phyloP scores from a whole-genome alignment of 23 tunicate genomes.

The Clavelina lepadiformis region DNA sequence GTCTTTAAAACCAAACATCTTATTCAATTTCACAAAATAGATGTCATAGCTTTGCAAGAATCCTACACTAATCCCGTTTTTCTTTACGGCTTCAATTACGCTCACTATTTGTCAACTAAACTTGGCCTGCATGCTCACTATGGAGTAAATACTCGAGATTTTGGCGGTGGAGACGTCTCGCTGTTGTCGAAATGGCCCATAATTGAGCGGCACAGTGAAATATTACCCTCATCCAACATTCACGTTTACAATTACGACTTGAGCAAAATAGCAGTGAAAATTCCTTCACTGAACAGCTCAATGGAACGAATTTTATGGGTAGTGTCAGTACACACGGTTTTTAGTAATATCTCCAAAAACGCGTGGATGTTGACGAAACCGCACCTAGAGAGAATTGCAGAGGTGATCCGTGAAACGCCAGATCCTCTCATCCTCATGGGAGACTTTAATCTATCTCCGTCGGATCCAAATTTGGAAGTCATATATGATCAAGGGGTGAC shows the following conservation, averaged over 20 bases:
- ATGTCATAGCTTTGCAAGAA: constrained; percentile 10
- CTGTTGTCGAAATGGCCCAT: constrained; percentile 2
- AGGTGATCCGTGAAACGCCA: constrained; percentile 2
- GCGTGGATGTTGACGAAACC: neutral
- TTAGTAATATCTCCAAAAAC: neutral
- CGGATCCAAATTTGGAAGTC: neutral
- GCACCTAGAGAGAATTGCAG: neutral
- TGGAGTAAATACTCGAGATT: neutral
- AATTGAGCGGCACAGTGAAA: neutral
- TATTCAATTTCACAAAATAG: neutral
- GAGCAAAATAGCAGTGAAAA: neutral
- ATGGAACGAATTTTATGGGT: constrained; percentile 3
- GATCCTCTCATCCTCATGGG: constrained; percentile 13
- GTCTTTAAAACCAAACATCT: neutral
- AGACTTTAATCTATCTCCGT: neutral
- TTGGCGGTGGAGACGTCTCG: constrained; percentile 7
- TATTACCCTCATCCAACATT: neutral
- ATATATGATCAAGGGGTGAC: neutral
- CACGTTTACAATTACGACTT: constrained; percentile 7
- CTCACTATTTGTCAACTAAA: neutral
- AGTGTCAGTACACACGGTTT: neutral
- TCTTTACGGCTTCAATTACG: constrained; percentile 1
- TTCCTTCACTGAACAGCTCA: neutral
- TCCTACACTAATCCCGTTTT: neutral
- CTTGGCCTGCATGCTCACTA: constrained; percentile 2